Evolutionary conservation across 2,113 vertebrate genomes (phyloP), one percentile per base, ranked within the genome.

Genomic region (Silurus glanis): DNA sequence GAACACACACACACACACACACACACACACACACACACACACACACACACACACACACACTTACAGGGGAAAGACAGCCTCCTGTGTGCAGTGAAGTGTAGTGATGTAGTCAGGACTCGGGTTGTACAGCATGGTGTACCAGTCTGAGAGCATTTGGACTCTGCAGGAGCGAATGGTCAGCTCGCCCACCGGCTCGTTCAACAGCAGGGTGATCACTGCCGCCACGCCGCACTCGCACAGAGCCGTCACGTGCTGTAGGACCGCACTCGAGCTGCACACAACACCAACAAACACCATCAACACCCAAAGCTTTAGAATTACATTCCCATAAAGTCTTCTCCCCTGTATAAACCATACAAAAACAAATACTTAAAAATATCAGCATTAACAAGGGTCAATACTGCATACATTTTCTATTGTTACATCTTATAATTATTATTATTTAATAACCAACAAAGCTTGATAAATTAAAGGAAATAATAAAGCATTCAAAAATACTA

Each of bases 61-160:
- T 96, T 90, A 99, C 98, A 99, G 94, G 0, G 98, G 97, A 89
- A 98, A 99, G 62, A 99, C 97, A 0, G 98, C 97, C 92, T 99
- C 98, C 0, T 99, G 98, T 2, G 98, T 99, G 90, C 98, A 99
- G 93, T 99, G 98, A 80, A 99, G 88, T 0, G 97, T 99, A 91
- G 95, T 97, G 87, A 99, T 51, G 2, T 99, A 99, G 92, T 99
- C 98, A 0, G 98, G 98, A 80, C 98, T 99, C 0, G 98, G 98
- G 90, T 99, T 99, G 92, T 99, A 99, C 6, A 99, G 96, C 98
- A 99, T 99, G 0, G 98, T 99, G 93, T 99, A 99, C 98, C 98
- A 99, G 90, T 99, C 98, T 0, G 98, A 99, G 16, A 99, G 95
- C 96, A 97, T 98, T 91, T 96, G 59, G 37, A 99, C 98, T 6